A percentile compares a stretch with the other conserved stretches of the same genome.
These are phyloP conservation scores for Crocallis elinguaria DNA, from an alignment of 2,888 invertebrate genomes.

Conservation along the genomic window DNA sequence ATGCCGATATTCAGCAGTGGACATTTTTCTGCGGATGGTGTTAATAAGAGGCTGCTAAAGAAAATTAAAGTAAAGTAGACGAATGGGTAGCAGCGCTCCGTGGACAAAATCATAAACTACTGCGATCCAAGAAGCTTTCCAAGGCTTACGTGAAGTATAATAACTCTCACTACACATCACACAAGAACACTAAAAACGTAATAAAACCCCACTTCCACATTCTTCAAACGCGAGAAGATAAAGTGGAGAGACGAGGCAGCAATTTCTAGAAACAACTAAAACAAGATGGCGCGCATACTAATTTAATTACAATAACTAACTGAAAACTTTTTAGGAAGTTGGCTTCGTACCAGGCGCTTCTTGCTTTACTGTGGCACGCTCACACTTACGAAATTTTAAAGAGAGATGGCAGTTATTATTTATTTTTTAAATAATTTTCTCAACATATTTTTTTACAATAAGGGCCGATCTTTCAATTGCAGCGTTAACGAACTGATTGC, in stretches of 20 bases:
- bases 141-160: not conserved
- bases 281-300: slow-evolving; percentile 39
- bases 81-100: too few relatives aligned
- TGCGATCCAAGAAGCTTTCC: too few relatives aligned
- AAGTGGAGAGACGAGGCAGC: slow-evolving; percentile 9
- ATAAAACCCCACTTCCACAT: slow-evolving; percentile 5
- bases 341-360: slow-evolving; percentile 35
- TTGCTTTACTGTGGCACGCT: slow-evolving; percentile 15
- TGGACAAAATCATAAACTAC: too few relatives aligned
- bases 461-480: too few relatives aligned
- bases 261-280: slow-evolving; percentile 29
- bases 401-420: not conserved
- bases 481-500: too few relatives aligned
- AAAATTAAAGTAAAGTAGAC: too few relatives aligned
- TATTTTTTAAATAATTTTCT: too few relatives aligned
- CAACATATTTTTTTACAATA: too few relatives aligned
- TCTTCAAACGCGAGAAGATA: slow-evolving; percentile 13
- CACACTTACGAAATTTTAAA: slow-evolving; percentile 15
- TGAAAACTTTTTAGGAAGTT: slow-evolving; percentile 39
- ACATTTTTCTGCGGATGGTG: too few relatives aligned
- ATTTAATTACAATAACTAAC: slow-evolving; percentile 41
- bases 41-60: too few relatives aligned
- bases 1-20: too few relatives aligned
- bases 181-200: not conserved
- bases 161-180: not conserved